Percentiles rank a stretch among this genome's conserved stretches.
phyloP scores from a whole-genome alignment of 2,113 vertebrate species.

The Pionites leucogaster region DNA sequence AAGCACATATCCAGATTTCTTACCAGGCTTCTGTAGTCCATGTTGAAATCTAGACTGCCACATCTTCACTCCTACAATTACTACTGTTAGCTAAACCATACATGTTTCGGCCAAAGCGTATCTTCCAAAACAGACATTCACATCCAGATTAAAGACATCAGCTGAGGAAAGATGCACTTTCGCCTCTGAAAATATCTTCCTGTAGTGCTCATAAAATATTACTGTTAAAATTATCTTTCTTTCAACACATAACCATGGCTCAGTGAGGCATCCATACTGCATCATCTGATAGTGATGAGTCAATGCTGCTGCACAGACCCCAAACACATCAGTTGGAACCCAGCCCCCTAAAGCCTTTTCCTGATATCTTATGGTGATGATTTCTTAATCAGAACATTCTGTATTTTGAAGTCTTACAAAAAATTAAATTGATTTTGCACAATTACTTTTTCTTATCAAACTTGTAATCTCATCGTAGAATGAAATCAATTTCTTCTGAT shows the following conservation, averaged over 20 bases:
- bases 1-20: background rate
- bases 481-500: background rate
- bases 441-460: background rate
- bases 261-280: background rate
- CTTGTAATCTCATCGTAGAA: background rate
- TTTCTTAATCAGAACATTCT: background rate
- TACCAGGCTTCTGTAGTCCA: background rate
- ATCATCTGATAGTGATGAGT: background rate
- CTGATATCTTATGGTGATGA: background rate
- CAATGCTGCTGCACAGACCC: background rate
- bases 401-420: background rate
- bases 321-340: background rate
- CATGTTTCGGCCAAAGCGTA: background rate
- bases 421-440: background rate
- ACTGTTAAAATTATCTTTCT: background rate
- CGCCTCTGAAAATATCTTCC: background rate
- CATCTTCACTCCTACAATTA: background rate
- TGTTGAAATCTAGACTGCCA: background rate
- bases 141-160: background rate
- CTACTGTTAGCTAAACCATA: background rate
- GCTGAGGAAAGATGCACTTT: background rate
- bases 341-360: background rate
- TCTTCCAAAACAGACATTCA: background rate
- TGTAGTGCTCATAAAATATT: background rate
- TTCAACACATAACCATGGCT: background rate